Evolutionary conservation across 2,888 invertebrate species (phyloP).

Genomic region (Metopia argyrocephala): DNA sequence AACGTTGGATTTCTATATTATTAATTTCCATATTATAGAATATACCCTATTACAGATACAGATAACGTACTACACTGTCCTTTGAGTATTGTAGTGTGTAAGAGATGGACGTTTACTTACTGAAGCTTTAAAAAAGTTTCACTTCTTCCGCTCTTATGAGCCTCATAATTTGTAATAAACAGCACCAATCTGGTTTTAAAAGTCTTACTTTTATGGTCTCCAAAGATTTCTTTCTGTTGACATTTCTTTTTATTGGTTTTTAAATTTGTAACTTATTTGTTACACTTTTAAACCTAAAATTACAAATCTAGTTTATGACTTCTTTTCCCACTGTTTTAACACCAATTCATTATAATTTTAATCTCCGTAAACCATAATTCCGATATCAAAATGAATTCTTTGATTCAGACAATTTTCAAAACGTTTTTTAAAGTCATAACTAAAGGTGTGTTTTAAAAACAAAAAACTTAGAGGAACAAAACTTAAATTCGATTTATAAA

Average conservation of each 20-base stretch:
- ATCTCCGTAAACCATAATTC: no score
- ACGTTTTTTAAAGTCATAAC: conserved; percentile 1
- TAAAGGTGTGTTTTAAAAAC: conserved; percentile 43
- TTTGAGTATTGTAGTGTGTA: no score
- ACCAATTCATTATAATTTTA: neutral
- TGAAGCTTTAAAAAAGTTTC: no score
- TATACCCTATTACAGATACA: no score
- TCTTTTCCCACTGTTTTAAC: neutral
- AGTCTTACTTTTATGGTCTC: no score
- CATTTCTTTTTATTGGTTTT: neutral
- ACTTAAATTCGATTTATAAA: conserved; percentile 24
- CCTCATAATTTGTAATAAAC: no score
- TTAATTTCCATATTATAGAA: no score
- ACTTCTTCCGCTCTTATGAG: no score
- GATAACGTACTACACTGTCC: no score
- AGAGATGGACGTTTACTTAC: no score
- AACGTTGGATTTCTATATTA: no score
- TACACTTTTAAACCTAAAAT: neutral
- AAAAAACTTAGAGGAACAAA: conserved; percentile 4
- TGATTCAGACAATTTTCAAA: conserved; percentile 2
- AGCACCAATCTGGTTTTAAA: no score
- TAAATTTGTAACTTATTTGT: neutral
- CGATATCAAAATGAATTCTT: neutral
- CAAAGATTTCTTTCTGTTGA: neutral
- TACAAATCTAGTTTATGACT: neutral